phyloP scores from a whole-genome alignment of 2,113 vertebrate species.

The Melanostigma gelatinosum region DNA sequence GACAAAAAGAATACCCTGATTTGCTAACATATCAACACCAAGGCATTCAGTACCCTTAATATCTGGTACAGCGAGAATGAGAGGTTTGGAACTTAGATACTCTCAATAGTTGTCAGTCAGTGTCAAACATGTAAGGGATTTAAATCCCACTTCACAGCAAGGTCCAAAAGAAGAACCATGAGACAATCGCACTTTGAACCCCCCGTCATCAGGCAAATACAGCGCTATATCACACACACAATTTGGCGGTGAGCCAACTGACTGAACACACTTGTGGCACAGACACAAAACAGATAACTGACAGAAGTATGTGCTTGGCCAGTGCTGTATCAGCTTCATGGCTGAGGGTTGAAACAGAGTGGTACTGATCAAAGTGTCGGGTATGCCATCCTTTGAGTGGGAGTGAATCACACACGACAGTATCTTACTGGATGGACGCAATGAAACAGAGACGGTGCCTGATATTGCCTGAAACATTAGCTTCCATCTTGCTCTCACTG shows the following conservation, averaged over 20 bases:
- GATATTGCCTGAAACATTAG: conserved; percentile 80
- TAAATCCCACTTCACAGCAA: conserved; percentile 70
- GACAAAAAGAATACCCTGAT: conserved; percentile 84
- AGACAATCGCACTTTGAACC: conserved; percentile 70
- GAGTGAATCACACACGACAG: conserved; percentile 62
- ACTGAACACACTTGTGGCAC: conserved; percentile 53
- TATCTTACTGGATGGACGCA: conserved; percentile 62
- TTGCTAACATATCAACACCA: conserved; percentile 84
- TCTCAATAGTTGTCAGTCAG: conserved; percentile 76
- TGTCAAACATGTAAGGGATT: conserved; percentile 70
- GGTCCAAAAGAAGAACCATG: conserved; percentile 68
- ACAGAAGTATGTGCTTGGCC: conserved; percentile 52
- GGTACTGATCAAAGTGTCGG: conserved; percentile 63
- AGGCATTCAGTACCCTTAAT: conserved; percentile 81
- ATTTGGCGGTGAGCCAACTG: conserved; percentile 40
- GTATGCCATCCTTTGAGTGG: conserved; percentile 63
- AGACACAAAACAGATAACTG: conserved; percentile 61
- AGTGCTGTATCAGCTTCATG: conserved; percentile 58
- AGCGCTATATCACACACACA: conserved; percentile 32
- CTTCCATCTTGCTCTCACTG: conserved; percentile 68
- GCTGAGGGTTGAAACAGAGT: conserved; percentile 65
- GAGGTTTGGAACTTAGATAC: conserved; percentile 70
- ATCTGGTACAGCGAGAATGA: conserved; percentile 76
- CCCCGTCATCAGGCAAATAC: conserved; percentile 54
- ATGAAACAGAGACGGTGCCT: conserved; percentile 70